Base-by-base conservation (phyloP, 2,888 invertebrate genomes). In the Cerceris ruficornis region DNA sequence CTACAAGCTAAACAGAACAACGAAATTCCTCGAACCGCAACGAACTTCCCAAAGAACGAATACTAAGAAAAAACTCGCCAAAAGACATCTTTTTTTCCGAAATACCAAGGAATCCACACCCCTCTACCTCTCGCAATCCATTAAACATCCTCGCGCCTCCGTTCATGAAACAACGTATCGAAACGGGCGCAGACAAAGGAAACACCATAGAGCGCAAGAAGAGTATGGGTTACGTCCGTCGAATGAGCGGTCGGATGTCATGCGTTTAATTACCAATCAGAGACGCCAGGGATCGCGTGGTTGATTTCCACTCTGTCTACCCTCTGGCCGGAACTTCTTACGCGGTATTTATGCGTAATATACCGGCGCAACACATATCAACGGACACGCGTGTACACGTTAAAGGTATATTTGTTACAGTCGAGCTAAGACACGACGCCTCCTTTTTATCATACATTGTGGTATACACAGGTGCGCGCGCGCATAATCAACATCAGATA, bases 231-330 rank as follows among this genome's bases (percentile, higher is more conserved):
- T 52, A 66, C 52, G 66, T 67, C 17, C 81, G 83, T 82, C 78
- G 77, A 83, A 86, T 83, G 81, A 70, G 73, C 82, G 75, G 81
- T 81, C 83, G 87, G 86, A 88, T 88, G 86, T 88, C 88, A 88
- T 87, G 89, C 90, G 88, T 88, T 90, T 89, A 89, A 90, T 89
- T 87, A 90, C 85, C 87, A 88, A 90, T 90, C 89, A 89, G 88
- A 89, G 81, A 85, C 88, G 89, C 86, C 84, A 87, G 87, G 28
- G 78, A 79, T 84, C 84, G 85, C 82, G 78, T 80, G 80, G 84
- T 81, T 82, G 83, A 87, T 83, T 84, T 73, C 69, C 70, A n/a
- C 69, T 50, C 14, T 76, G 42, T 58, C 49, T 71, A 57, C 66
- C 74, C 71, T 49, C 67, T 58, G 79, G 69, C 81, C 86, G 83